phyloP scores from a whole-genome alignment of 2,113 vertebrate genomes.

The Leuciscus idus region DNA sequence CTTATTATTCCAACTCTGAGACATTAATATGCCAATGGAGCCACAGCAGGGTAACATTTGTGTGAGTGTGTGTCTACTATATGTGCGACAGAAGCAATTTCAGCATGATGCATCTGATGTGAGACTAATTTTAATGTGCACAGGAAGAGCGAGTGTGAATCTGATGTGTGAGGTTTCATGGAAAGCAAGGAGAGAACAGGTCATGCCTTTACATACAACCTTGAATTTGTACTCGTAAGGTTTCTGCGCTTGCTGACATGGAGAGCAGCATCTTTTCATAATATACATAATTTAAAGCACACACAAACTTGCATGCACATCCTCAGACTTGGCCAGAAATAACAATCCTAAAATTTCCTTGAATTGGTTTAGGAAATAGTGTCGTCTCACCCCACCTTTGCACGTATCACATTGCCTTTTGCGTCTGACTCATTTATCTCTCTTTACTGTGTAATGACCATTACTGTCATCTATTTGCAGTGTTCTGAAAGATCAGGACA shows the following conservation, averaged over 20 bases:
- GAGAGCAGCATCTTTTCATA: background rate
- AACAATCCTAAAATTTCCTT: background rate
- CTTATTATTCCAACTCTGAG: constrained; percentile 23
- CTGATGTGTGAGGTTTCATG: constrained; percentile 7
- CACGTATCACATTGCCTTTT: background rate
- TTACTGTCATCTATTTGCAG: constrained; percentile 26
- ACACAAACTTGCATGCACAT: background rate
- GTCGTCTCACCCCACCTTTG: constrained; percentile 1
- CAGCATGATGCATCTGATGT: constrained; percentile 20
- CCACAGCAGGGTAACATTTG: background rate
- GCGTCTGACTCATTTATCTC: constrained; percentile 10
- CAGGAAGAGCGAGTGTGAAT: background rate
- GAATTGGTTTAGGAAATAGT: constrained; percentile 16
- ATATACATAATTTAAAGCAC: background rate
- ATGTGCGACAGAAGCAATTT: background rate
- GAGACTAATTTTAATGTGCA: constrained; percentile 29
- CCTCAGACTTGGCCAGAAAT: background rate
- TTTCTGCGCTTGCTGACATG: background rate
- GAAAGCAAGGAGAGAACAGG: constrained; percentile 18
- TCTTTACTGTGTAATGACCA: constrained; percentile 32
- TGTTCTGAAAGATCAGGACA: constrained; percentile 27
- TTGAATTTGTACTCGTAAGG: background rate
- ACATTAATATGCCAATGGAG: constrained; percentile 6
- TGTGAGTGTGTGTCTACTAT: background rate
- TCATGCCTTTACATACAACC: constrained; percentile 20